Conservation (phyloP, 30 jellyfish, hydroid and myxozoan genomes). For the Phacellophora camtschatica region DNA sequence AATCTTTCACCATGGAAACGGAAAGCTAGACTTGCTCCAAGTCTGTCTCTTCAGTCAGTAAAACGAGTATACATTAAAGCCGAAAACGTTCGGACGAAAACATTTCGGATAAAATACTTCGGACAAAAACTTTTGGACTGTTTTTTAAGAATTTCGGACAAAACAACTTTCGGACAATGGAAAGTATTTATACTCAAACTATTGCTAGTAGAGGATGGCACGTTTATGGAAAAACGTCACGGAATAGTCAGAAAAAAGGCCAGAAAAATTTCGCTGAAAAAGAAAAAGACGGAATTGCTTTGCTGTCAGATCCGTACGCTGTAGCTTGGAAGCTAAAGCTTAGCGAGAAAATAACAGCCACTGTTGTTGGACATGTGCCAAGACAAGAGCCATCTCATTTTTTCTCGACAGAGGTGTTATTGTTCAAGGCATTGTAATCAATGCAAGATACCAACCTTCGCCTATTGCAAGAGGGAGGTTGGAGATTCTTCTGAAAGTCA, state of each 20-base stretch:
- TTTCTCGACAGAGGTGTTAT: not conserved
- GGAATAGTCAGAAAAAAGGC: not conserved
- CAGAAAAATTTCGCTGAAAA: not conserved
- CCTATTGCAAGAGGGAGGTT: not conserved
- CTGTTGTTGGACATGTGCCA: not conserved
- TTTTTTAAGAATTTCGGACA: no score
- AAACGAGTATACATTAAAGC: no score
- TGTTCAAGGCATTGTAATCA: not conserved
- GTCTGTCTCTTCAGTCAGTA: no score
- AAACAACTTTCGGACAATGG: no score
- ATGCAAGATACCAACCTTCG: not conserved
- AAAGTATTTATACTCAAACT: not conserved
- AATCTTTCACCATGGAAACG: no score
- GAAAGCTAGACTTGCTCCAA: no score
- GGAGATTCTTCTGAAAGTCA: not conserved
- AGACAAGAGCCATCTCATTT: not conserved
- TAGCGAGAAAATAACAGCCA: not conserved
- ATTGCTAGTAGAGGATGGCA: conserved; percentile 7
- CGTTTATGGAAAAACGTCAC: not conserved
- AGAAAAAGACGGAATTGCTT: not conserved
- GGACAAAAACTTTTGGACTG: no score
- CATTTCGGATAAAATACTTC: no score
- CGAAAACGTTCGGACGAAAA: no score
- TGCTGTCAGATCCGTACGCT: not conserved
- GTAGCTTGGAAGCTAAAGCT: not conserved